A percentile compares a stretch with the other conserved stretches of the same genome.
Conservation (phyloP, 53 echinoderm and acorn worm genomes). For the Stichopus horrens region DNA sequence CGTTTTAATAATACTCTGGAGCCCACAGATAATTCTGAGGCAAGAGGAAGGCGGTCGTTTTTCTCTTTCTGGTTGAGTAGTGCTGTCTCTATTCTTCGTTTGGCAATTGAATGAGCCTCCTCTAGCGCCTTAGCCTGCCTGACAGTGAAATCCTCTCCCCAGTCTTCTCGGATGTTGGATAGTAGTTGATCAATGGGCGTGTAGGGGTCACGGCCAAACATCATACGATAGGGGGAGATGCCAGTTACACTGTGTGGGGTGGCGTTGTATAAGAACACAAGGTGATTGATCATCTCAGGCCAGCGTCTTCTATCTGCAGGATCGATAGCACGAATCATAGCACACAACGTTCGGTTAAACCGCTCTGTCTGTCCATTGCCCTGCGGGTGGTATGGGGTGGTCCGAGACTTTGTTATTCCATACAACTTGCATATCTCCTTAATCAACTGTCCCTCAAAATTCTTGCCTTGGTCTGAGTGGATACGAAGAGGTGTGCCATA, state of each 20-base stretch:
- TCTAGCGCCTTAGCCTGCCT: conserved; percentile 3
- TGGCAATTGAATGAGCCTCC: conserved; percentile 14
- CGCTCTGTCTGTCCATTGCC: conserved; percentile 53
- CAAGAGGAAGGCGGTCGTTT: not conserved
- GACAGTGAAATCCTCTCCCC: conserved; percentile 40
- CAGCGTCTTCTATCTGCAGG: conserved; percentile 22
- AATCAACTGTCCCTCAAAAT: conserved; percentile 41
- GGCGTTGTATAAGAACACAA: conserved; percentile 49
- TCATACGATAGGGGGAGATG: conserved; percentile 36
- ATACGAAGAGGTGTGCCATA: conserved; percentile 46
- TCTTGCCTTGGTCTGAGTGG: conserved; percentile 51
- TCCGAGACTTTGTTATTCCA: conserved; percentile 38
- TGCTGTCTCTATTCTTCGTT: not conserved
- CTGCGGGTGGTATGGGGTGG: conserved; percentile 53
- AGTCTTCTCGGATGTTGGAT: not conserved
- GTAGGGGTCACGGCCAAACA: conserved; percentile 41
- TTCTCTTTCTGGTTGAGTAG: not conserved
- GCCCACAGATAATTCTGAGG: not conserved
- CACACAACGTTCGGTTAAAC: conserved; percentile 51
- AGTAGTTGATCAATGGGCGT: conserved; percentile 48
- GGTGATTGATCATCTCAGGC: conserved; percentile 48
- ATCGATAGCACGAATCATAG: conserved; percentile 44
- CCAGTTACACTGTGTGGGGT: conserved; percentile 54
- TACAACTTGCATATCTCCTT: conserved; percentile 50
- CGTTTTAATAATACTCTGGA: not conserved